Evolutionary conservation across 2,888 invertebrate species (phyloP), one percentile per base, ranked within the genome.

Genomic region (Drosophila pseudotakahashii): DNA sequence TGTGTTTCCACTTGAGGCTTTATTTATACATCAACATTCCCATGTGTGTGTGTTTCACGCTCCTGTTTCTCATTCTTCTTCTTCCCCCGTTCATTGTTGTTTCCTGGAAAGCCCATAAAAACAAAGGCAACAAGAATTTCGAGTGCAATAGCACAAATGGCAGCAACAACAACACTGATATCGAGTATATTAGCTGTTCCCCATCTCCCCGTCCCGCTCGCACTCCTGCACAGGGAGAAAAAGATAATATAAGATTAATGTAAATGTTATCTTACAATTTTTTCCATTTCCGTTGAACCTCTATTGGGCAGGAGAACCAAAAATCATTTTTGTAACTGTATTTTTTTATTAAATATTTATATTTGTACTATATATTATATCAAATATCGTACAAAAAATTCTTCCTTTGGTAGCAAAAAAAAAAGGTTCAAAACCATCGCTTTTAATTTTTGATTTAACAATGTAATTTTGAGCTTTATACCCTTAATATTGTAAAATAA

Each of bases 41-140:
- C 36, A 45, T 62, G 62, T 53, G 41, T 78, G 68, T 53, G 44
- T 79, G 37, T 48, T 44, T 68, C 66, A 79, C 75, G 75, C 78
- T 79, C 76, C 76, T 81, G 81, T 79, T 84, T 81, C 75, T 68
- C 73, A 68, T 76, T 47, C 47, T 47, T 32, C 47, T 10, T 68
- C 68, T 55, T 72, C 68, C 69, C 75, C 75, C 73, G 72, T 82
- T 77, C 69, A 72, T 72, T 73, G 79, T 73, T 75, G 64, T 78
- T 87, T 87, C 87, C 73, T 74, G 77, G 88, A 88, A 87, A 85
- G 85, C 75, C 79, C 81, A 85, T 87, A 84, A 83, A 88, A 84
- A 83, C 84, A 88, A 86, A 88, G 80, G 81, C 64, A 81, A 80
- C 84, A 84, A 81, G 88, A 85, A 85, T 79, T 86, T 86, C 82